Base-by-base conservation (phyloP, 2,888 invertebrate species). In the Diploptera punctata region DNA sequence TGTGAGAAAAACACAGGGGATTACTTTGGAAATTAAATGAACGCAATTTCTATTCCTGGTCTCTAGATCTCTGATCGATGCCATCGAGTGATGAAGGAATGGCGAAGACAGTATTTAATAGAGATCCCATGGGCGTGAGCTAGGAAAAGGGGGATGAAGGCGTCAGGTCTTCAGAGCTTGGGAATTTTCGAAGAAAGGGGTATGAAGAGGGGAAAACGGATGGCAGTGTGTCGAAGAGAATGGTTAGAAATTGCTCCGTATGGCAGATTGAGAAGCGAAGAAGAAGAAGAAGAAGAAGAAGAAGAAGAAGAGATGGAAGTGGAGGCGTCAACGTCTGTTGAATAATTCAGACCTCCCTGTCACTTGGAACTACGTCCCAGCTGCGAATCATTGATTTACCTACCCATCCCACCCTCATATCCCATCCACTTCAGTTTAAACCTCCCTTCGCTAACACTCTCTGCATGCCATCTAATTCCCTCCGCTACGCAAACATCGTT, bases 341-440 rank as follows among this genome's bases (percentile, higher is more conserved):
- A 70, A 70, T 70, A 43, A 70, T 70, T 70, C 70, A 70, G 49
- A 65, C 70, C 49, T 57, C 31, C 70, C 65, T 65, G 70, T 70
- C 70, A 70, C 70, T 70, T 61, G 26, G 49, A 13, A 47, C 70
- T 70, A 44, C 65, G 57, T 57, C 57, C 67, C 71, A 72, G 71
- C 71, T 72, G 71, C 67, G 44, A 72, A 72, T 72, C 71, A 72
- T 72, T 72, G 71, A 72, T 72, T 72, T 72, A 67, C 65, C 70
- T n/a, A n/a, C 33, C 70, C 61, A 47, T 62, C 16, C 62, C 47
- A 4, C 44, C 60, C 62, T 24, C 70, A n/a, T n/a, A n/a, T n/a
- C n/a, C n/a, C 62, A 21, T 62, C 70, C 70, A 61, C 43, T 61
- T 65, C 47, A 68, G 29, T 57, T 57, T 31, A 68, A 68, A 68